A percentile compares a stretch with the other conserved stretches of the same genome.
These are phyloP conservation scores for Bombyx mandarina DNA, from an alignment of 1,140 invertebrate genomes.

Conservation along the genomic window DNA sequence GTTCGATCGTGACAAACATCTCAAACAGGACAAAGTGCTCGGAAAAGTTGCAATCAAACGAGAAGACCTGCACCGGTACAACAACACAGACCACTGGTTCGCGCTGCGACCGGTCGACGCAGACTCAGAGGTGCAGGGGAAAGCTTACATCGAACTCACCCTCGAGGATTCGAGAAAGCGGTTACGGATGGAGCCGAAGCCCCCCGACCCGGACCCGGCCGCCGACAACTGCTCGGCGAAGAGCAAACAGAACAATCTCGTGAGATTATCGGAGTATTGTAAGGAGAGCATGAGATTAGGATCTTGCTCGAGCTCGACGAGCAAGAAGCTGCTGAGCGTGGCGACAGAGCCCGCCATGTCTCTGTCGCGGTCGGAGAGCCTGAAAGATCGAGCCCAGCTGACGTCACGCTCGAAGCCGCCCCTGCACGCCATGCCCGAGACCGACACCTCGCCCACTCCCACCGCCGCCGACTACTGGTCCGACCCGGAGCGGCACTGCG, in stretches of 20 bases:
- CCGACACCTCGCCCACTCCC: slow-evolving; percentile 51
- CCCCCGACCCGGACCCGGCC: slow-evolving; percentile 45
- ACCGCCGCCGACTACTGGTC: slow-evolving; percentile 67
- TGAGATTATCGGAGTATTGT: slow-evolving; percentile 58
- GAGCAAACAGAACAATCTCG: slow-evolving; percentile 53
- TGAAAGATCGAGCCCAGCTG: slow-evolving; percentile 60
- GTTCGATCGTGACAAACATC: slow-evolving; percentile 84
- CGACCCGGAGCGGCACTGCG: slow-evolving; percentile 60
- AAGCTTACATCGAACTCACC: slow-evolving; percentile 81
- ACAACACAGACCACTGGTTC: slow-evolving; percentile 94
- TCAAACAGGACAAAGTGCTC: slow-evolving; percentile 88
- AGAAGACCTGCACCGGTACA: slow-evolving; percentile 87
- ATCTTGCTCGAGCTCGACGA: slow-evolving; percentile 63
- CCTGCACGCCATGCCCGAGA: slow-evolving; percentile 54
- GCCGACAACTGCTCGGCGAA: slow-evolving; percentile 46
- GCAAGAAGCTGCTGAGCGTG: slow-evolving; percentile 56
- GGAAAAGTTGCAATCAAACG: slow-evolving; percentile 92
- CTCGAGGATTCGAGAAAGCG: slow-evolving; percentile 56
- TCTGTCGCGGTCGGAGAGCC: slow-evolving; percentile 57
- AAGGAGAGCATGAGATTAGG: slow-evolving; percentile 64
- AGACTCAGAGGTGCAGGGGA: slow-evolving; percentile 91
- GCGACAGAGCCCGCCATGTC: slow-evolving; percentile 48
- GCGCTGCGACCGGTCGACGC: slow-evolving; percentile 86
- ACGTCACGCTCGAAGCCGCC: slow-evolving; percentile 44
- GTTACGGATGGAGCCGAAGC: slow-evolving; percentile 53